Evolutionary conservation across 1,140 invertebrate species (phyloP).

Genomic region (Leptoteleia sp.): DNA sequence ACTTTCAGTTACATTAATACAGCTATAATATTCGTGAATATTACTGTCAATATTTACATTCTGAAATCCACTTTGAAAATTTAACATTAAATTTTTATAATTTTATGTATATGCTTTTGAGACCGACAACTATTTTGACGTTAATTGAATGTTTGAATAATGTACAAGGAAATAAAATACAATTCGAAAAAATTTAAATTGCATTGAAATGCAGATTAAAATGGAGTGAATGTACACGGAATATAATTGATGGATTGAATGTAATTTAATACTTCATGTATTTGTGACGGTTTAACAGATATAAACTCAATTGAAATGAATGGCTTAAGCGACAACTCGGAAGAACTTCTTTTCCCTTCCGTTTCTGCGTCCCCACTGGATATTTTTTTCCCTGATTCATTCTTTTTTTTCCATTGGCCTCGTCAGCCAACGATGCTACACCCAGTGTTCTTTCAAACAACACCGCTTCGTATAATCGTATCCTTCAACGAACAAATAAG

Average conservation of each 20-base stretch:
- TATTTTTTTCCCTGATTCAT: not conserved
- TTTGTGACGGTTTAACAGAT: slow-evolving; percentile 54
- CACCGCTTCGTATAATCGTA: slow-evolving; percentile 56
- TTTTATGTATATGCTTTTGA: no score
- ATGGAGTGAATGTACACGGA: not conserved
- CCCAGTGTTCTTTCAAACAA: slow-evolving; percentile 38
- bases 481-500: slow-evolving; percentile 62
- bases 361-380: not conserved
- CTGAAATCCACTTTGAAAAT: no score
- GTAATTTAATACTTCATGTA: slow-evolving; percentile 46
- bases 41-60: no score
- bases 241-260: slow-evolving; percentile 42
- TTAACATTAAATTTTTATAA: no score
- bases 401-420: slow-evolving; percentile 1
- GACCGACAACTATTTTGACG: no score
- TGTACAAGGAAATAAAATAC: no score
- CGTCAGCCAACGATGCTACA: slow-evolving; percentile 22
- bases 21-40: no score
- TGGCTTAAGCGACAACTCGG: slow-evolving; percentile 46
- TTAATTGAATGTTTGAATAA: no score
- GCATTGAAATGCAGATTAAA: not conserved
- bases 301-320: slow-evolving; percentile 61
- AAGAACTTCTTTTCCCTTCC: slow-evolving; percentile 37
- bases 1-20: no score
- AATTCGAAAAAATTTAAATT: no score